phyloP scores from a whole-genome alignment of 2,888 invertebrate genomes.

The Synanthedon vespiformis region DNA sequence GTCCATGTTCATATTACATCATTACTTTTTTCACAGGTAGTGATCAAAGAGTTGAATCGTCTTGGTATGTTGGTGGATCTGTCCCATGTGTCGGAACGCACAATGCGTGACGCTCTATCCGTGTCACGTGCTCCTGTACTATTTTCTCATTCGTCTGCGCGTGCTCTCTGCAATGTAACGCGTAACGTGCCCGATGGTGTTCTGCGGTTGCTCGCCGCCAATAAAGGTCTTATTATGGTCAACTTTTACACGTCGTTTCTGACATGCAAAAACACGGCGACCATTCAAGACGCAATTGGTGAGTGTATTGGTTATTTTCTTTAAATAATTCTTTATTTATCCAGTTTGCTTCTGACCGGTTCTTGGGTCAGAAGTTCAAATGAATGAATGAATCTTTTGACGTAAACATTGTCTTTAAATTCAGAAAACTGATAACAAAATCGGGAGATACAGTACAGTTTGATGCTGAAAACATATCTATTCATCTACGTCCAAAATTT shows the following conservation, averaged over 20 bases:
- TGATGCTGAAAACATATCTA: too few relatives aligned
- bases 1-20: too few relatives aligned
- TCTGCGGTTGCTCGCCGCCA: conserved; percentile 77
- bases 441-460: too few relatives aligned
- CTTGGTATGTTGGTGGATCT: conserved; percentile 90
- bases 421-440: too few relatives aligned
- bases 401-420: too few relatives aligned
- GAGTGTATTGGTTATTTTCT: conserved; percentile 15
- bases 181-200: conserved; percentile 86
- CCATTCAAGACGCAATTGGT: conserved; percentile 85
- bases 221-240: conserved; percentile 88
- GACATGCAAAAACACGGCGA: conserved; percentile 79
- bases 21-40: conserved; percentile 61
- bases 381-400: too few relatives aligned
- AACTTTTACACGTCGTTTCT: conserved; percentile 86
- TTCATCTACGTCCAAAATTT: too few relatives aligned
- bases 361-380: too few relatives aligned
- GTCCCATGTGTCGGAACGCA: conserved; percentile 83
- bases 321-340: neutral
- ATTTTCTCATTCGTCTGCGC: conserved; percentile 88
- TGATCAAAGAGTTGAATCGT: conserved; percentile 89
- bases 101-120: conserved; percentile 83
- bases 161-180: conserved; percentile 82
- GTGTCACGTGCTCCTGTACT: conserved; percentile 85
- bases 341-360: too few relatives aligned